phyloP scores from a whole-genome alignment of 2,797 vertebrate genomes.

The Sebastes iracundus region DNA sequence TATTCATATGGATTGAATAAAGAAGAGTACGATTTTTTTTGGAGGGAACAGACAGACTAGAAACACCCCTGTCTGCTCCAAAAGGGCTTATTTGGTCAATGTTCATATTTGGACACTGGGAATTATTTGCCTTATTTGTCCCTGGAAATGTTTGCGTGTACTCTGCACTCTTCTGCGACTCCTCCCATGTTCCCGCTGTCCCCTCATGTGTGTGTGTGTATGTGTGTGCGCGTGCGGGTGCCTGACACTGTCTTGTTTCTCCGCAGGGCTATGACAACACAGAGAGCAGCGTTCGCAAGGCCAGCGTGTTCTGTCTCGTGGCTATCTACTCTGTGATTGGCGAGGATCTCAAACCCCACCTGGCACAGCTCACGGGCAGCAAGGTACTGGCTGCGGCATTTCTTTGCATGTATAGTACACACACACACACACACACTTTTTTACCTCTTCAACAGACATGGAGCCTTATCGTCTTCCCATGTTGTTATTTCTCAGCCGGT shows the following conservation, averaged over 20 bases:
- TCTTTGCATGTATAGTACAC: neutral
- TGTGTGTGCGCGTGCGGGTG: neutral
- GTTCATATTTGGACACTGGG: constrained; percentile 67
- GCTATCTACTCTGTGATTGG: constrained; percentile 99
- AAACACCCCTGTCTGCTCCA: constrained; percentile 3
- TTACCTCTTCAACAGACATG: constrained; percentile 29
- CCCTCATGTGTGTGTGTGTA: neutral
- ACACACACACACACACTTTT: no score
- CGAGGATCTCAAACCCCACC: constrained; percentile 97
- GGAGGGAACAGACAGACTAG: neutral
- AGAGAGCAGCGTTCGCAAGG: constrained; percentile 98
- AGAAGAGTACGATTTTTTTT: neutral
- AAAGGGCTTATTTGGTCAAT: constrained; percentile 69
- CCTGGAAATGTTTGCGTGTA: constrained; percentile 73
- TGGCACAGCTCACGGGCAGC: constrained; percentile 97
- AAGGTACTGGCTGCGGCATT: constrained; percentile 83
- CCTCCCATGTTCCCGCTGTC: constrained; percentile 41
- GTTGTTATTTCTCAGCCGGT: constrained; percentile 42
- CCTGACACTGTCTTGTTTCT: constrained; percentile 41
- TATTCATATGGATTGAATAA: neutral
- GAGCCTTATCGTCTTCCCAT: constrained; percentile 52
- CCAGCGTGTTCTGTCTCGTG: constrained; percentile 97
- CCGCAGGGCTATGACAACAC: constrained; percentile 96
- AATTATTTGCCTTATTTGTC: constrained; percentile 77
- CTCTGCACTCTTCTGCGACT: constrained; percentile 45